Conservation (phyloP, 2,888 invertebrate genomes). For the Calameuta filiformis region DNA sequence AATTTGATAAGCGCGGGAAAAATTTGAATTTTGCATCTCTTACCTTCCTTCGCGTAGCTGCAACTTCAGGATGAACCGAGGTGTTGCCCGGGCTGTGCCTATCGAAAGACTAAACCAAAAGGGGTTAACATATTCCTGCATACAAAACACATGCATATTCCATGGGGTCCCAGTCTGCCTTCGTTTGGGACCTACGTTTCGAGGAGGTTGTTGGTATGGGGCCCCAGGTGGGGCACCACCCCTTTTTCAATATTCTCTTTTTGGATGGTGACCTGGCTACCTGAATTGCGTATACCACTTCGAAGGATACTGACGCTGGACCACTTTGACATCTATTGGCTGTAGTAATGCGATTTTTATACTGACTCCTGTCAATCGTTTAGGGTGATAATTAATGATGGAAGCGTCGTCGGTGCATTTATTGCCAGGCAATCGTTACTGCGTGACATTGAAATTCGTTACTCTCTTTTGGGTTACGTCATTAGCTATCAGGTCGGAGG, state of each 20-base stretch:
- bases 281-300: not conserved
- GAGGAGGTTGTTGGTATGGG: constrained; percentile 29
- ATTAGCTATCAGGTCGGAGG: not conserved
- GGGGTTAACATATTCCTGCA: constrained; percentile 64
- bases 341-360: constrained; percentile 62
- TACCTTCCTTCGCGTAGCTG: not conserved
- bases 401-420: not conserved
- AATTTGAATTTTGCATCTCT: not conserved
- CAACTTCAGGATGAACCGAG: constrained; percentile 30
- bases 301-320: not conserved
- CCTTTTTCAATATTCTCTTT: constrained; percentile 7
- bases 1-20: not conserved
- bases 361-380: constrained; percentile 15
- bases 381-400: constrained; percentile 17
- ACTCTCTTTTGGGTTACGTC: not conserved
- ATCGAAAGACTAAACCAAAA: constrained; percentile 63
- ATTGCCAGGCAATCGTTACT: not conserved
- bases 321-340: constrained; percentile 48
- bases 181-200: constrained; percentile 1
- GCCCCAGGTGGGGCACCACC: constrained; percentile 60
- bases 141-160: constrained; percentile 61
- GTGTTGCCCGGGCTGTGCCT: constrained; percentile 61
- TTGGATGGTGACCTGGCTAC: not conserved
- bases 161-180: constrained; percentile 49
- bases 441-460: constrained; percentile 5